Evolutionary conservation across 2,113 vertebrate genomes (phyloP), one percentile per base, ranked within the genome.

Genomic region (Pachycephala philippinensis): DNA sequence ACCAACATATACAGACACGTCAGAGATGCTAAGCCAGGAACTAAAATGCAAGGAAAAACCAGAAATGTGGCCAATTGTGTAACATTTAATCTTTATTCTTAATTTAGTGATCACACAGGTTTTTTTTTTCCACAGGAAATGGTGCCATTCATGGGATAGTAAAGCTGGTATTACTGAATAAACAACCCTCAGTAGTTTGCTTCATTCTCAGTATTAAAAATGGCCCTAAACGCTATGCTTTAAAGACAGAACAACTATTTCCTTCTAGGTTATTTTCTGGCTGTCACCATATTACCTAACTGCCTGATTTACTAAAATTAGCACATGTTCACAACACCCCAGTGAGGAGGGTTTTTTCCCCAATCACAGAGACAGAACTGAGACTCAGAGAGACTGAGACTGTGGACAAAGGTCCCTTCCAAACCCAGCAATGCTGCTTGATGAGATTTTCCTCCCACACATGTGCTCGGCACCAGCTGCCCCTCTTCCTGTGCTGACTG

Each of bases 401-500:
- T 91, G 93, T 56, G 91, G 94, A 95, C 94, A 95, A 87, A 95
- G 93, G 94, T 95, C 86, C 56, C 52, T 84, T 89, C 93, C 96
- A 95, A 95, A 95, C 64, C 47, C 72, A 74, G 68, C 56, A 59
- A 66, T 2, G 1, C 47, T 2, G 30, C 64, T 66, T 74, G 77
- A 87, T 68, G 76, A 93, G 89, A 52, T 81, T 90, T 71, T 90
- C 94, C 95, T 95, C 93, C 95, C 94, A 96, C 94, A 65, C 79
- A 75, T 37, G 13, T 37, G 89, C 91, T 93, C 2, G 0, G 84
- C 72, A 87, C 95, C 95, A 95, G 95, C 89, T 96, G 93, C 89
- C 91, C 91, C 93, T 91, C 96, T 95, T 94, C 89, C 96, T 93
- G 77, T 75, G 76, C 71, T 90, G 90, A 78, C 96, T 84, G 68